Percentiles rank a stretch among this genome's conserved stretches.
phyloP scores from a whole-genome alignment of 23 tunicate species.

The Ciona savignyi region DNA sequence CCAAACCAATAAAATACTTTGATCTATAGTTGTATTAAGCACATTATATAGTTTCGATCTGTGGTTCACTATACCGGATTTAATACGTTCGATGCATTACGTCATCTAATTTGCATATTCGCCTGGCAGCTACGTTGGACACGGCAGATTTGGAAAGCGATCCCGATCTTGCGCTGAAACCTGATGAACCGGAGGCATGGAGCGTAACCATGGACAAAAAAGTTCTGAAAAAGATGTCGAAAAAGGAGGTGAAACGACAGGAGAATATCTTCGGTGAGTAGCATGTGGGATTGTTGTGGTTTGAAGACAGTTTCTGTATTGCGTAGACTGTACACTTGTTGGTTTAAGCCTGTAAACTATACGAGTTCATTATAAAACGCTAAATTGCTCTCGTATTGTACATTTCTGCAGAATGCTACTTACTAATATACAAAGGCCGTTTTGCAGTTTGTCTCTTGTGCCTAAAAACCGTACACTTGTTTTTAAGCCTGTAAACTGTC shows the following conservation, averaged over 20 bases:
- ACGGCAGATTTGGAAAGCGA: conserved; percentile 49
- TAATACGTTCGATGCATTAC: too few species aligned
- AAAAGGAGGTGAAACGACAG: conserved; percentile 82
- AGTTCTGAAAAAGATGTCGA: conserved; percentile 58
- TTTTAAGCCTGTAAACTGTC: too few species aligned
- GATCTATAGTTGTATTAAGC: neutral
- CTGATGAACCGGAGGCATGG: conserved; percentile 88
- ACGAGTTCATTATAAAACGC: too few species aligned
- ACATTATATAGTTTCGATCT: neutral
- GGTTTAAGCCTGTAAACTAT: too few species aligned
- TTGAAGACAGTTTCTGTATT: too few species aligned
- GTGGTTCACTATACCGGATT: neutral
- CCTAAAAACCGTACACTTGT: too few species aligned
- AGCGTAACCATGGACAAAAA: conserved; percentile 67
- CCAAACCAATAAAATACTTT: too few species aligned
- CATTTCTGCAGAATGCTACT: too few species aligned
- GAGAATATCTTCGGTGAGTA: conserved; percentile 82
- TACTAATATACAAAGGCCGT: too few species aligned
- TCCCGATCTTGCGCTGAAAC: conserved; percentile 52
- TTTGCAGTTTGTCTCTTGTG: too few species aligned
- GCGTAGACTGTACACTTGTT: too few species aligned
- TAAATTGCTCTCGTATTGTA: too few species aligned
- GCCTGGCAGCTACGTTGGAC: conserved; percentile 11
- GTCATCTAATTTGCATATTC: neutral
- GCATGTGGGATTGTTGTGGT: neutral